A percentile compares a stretch with the other conserved stretches of the same genome.
Conservation (phyloP, 2,113 vertebrate species). For the Lophochroa leadbeateri region DNA sequence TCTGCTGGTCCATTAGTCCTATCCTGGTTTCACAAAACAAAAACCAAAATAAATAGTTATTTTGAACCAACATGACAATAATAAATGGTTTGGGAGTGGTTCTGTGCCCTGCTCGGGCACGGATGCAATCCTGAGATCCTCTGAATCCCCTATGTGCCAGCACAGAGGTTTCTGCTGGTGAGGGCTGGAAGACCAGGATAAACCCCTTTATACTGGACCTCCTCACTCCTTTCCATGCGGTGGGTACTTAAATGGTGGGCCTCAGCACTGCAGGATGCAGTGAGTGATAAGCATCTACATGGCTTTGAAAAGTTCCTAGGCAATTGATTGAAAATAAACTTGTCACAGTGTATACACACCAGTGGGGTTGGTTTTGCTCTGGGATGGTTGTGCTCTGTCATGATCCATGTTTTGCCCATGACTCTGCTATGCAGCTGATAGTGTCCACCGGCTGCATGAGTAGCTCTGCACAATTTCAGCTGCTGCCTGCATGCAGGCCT, state of each 20-base stretch:
- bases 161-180: not conserved
- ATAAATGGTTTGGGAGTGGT: not conserved
- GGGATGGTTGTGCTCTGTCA: not conserved
- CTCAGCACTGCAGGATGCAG: not conserved
- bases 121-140: not conserved
- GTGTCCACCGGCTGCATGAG: fast-evolving
- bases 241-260: fast-evolving
- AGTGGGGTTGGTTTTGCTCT: not conserved
- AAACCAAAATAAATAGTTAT: not conserved
- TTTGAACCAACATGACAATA: not conserved
- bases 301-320: not conserved
- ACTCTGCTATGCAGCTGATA: not conserved
- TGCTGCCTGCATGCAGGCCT: not conserved
- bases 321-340: not conserved
- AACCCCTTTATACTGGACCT: not conserved
- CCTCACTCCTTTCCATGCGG: not conserved
- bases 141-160: not conserved
- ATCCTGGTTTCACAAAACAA: not conserved
- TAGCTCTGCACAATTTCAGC: fast-evolving
- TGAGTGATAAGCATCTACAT: not conserved
- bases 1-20: not conserved
- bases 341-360: no score
- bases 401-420: fast-evolving
- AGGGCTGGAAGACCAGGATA: not conserved
- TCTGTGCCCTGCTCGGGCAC: not conserved